Percentiles rank a stretch among this genome's conserved stretches.
These are phyloP conservation scores for Nettapus auritus DNA, from an alignment of 2,113 vertebrate genomes.

Conservation along the genomic window DNA sequence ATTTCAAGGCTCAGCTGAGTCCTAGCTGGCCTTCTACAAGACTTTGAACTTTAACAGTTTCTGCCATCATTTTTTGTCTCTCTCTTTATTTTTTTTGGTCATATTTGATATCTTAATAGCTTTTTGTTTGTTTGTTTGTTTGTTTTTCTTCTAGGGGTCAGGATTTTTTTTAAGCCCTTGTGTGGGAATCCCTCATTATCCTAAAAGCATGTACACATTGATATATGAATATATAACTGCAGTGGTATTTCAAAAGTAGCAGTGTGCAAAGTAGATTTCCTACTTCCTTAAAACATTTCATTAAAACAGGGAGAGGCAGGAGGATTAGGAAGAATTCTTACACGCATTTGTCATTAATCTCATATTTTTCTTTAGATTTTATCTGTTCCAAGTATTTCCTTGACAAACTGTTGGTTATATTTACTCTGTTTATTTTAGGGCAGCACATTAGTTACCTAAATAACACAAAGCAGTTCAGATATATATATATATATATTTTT, in stretches of 20 bases:
- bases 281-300: not conserved
- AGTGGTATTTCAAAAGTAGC: not conserved
- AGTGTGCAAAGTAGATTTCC: not conserved
- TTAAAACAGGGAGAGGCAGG: not conserved
- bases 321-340: not conserved
- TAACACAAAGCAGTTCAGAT: not conserved
- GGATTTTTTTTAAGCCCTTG: not conserved
- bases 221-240: not conserved
- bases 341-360: not conserved
- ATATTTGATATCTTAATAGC: not conserved
- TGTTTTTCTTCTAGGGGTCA: not conserved
- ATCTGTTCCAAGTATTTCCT: not conserved
- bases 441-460: not conserved
- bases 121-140: not conserved
- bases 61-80: not conserved
- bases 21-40: not conserved
- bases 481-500: too few relatives aligned
- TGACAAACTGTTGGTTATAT: not conserved
- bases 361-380: not conserved
- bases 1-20: not conserved
- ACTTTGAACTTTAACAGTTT: not conserved
- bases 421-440: not conserved
- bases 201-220: too few relatives aligned
- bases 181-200: not conserved
- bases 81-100: too few relatives aligned